These are phyloP conservation scores for Metallyticus violacea DNA, from an alignment of 2,888 invertebrate species.

Conservation along the genomic window DNA sequence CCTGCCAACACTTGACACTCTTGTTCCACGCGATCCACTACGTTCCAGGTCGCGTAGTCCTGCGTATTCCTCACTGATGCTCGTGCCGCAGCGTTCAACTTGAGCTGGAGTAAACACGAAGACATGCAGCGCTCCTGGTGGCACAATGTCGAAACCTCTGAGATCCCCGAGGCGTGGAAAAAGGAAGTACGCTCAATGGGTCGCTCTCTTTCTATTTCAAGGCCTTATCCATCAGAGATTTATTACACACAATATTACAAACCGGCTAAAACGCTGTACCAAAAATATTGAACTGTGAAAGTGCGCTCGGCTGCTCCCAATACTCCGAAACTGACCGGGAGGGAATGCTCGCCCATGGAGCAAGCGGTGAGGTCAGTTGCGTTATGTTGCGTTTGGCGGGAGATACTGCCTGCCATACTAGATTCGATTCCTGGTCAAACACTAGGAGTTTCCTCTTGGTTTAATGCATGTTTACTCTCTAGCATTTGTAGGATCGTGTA, in stretches of 20 bases:
- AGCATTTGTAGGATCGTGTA: too few species aligned
- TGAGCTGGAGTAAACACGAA: neutral
- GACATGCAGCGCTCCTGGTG: neutral
- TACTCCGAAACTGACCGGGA: neutral
- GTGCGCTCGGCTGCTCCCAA: neutral
- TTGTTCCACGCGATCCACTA: neutral
- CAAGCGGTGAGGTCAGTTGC: neutral
- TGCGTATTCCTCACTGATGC: neutral
- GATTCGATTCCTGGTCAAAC: neutral
- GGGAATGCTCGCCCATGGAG: neutral
- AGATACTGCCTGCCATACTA: neutral
- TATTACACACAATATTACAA: neutral
- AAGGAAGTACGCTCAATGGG: neutral
- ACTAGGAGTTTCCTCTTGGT: too few species aligned
- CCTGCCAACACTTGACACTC: neutral
- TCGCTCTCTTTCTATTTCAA: neutral
- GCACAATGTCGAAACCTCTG: neutral
- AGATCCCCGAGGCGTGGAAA: neutral
- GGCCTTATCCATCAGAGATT: neutral
- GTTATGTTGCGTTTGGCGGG: neutral
- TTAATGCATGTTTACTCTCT: too few species aligned
- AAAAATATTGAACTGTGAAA: neutral
- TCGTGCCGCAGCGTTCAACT: neutral
- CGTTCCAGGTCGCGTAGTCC: neutral
- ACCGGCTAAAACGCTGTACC: neutral